Base-by-base conservation (phyloP, 1,140 invertebrate species). In the Sminthurinus signatus region DNA sequence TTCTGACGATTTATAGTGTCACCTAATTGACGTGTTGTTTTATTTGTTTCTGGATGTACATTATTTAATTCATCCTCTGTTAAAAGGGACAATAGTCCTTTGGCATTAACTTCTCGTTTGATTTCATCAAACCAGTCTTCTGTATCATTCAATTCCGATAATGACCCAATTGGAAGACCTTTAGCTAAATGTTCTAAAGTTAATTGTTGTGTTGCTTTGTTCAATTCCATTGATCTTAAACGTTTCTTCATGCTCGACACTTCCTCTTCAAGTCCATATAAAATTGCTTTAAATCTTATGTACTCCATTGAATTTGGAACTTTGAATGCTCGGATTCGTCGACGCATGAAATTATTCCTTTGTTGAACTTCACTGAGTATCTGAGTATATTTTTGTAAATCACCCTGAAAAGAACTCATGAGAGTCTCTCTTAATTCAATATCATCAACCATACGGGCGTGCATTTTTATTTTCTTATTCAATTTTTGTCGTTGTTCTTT, bases 261-360 rank as follows among this genome's bases (percentile, higher is more conserved):
- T 42, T 56, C 54, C 23, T 56, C 54, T 31, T 56, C 54, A 4
- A 39, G 36, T 4, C 51, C 27, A 28, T 56, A 39, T 10, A 10
- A 28, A 12, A 56, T 36, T 17, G 55, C 36, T 39, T 64, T 64
- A 12, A 58, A 27, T n/a, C 44, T 27, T n/a, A 64, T 64, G 27
- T 64, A 64, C 21, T 64, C 55, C 23, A 64, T 25, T 19, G 62
- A 43, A 29, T 64, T 46, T 2, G 62, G 62, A 1, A 54, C 56
- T 31, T 44, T 59, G 25, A 59, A 59, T 29, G 36, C 42, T 5
- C 36, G 36, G 17, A 59, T 27, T 15, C 56, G n/a, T 15, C 44
- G 43, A 14, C 36, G 42, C 36, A 59, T 59, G 29, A 59, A 59
- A 44, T 43, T 46, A 44, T 59, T 59, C 17, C 39, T 31, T 14